Base-by-base conservation (phyloP, 2,113 vertebrate genomes). In the Alectura lathami region DNA sequence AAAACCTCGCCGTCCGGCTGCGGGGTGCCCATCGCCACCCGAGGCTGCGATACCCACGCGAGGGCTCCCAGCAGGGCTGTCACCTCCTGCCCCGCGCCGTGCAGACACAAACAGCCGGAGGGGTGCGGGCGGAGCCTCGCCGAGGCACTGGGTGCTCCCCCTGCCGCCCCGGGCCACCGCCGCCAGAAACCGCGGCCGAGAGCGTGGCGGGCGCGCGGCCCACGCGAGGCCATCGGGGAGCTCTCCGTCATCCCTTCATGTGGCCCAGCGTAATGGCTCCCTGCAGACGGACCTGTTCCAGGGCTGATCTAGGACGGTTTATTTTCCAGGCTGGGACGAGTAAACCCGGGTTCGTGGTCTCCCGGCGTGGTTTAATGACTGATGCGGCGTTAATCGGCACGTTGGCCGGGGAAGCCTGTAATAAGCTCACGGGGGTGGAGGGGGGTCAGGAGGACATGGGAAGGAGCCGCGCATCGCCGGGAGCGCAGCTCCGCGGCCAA, bases 211-310 rank as follows among this genome's bases (percentile, higher is more conserved):
- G 36, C 2, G 1, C 27, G 47, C 6, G 6, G 84, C 63, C 62
- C 62, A 48, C 13, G 34, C 27, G 21, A 50, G 51, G 38, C 70
- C 9, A 32, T 42, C 18, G 9, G 22, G 40, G 17, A 56, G 70
- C 38, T 54, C 21, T 8, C 56, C 70, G 43, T 51, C 63, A 63
- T 32, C 45, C 9, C 34, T 15, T 40, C 38, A 26, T n/a, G 47
- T 23, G 47, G 36, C 47, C 18, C 59, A 3, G 47, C 11, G 48
- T 32, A 40, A 79, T 66, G 86, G 86, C 83, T 95, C 74, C 45
- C 95, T 87, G 93, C 81, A 91, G 95, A 82, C 95, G 93, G 91
- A 95, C 93, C 94, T 92, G 89, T 94, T 76, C 30, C 21, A 67
- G 92, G 54, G 63, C 96, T 96, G 48, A 34, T 88, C 69, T 84